Percentiles rank a stretch among this genome's conserved stretches.
Conservation (phyloP, 2,797 vertebrate species). For the Brotula barbata region DNA sequence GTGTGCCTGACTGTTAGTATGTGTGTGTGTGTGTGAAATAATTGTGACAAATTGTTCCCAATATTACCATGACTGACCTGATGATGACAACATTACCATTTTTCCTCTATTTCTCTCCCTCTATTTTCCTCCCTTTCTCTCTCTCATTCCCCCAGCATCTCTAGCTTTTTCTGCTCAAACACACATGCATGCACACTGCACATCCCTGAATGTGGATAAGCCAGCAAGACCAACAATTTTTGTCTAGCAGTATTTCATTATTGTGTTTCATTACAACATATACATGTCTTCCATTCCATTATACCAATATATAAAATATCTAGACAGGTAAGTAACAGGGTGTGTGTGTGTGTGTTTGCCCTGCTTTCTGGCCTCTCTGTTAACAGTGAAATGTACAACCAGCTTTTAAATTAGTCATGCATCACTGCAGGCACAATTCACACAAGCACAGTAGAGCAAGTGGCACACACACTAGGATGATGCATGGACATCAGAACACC, state of each 20-base stretch:
- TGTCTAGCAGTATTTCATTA: slow-evolving; percentile 49
- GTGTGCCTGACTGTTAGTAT: slow-evolving; percentile 7
- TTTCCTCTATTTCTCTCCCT: neutral
- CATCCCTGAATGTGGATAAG: slow-evolving; percentile 18
- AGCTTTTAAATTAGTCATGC: slow-evolving; percentile 64
- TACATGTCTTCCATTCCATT: neutral
- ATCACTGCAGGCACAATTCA: slow-evolving; percentile 47
- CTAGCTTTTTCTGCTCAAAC: neutral
- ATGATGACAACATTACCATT: slow-evolving; percentile 27
- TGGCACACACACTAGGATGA: slow-evolving; percentile 20
- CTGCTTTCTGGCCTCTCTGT: slow-evolving; percentile 39
- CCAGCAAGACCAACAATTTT: slow-evolving; percentile 41
- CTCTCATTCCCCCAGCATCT: too few species aligned
- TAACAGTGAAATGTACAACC: slow-evolving; percentile 51
- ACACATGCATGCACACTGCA: slow-evolving; percentile 9
- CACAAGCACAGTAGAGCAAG: slow-evolving; percentile 26
- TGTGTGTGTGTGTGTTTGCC: slow-evolving; percentile 6
- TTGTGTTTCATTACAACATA: slow-evolving; percentile 11
- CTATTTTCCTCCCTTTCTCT: neutral
- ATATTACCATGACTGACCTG: slow-evolving; percentile 21
- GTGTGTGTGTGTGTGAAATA: slow-evolving; percentile 18
- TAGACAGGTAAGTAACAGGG: neutral
- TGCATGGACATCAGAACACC: slow-evolving; percentile 11
- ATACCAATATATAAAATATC: neutral
- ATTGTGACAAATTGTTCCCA: slow-evolving; percentile 29